phyloP scores from a whole-genome alignment of 2,888 invertebrate species.

The Nomada goodeniana region DNA sequence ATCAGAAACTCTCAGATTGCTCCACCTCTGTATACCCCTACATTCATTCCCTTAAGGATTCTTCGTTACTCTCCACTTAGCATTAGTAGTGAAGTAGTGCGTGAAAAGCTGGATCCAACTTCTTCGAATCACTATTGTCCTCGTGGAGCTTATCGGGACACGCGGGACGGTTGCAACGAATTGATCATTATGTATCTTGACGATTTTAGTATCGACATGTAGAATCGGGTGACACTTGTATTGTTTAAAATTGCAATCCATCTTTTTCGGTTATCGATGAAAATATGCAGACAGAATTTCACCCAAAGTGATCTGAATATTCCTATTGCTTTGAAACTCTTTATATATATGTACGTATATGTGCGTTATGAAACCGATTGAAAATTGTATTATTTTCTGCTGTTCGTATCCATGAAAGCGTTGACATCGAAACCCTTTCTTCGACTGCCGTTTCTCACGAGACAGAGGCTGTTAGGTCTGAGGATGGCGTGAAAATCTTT shows the following conservation, averaged over 20 bases:
- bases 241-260: conserved; percentile 1
- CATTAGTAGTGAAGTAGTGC: conserved; percentile 73
- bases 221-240: background rate
- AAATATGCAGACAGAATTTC: background rate
- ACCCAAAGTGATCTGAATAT: background rate
- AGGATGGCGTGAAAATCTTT: conserved; percentile 27
- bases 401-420: conserved; percentile 20
- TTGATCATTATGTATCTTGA: background rate
- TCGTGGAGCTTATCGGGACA: background rate
- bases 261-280: too few species aligned
- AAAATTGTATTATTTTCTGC: background rate
- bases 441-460: conserved; percentile 39
- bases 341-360: background rate
- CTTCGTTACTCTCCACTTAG: conserved; percentile 68
- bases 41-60: conserved; percentile 52
- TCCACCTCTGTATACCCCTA: conserved; percentile 34
- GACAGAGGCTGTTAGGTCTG: conserved; percentile 22
- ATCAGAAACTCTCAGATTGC: conserved; percentile 57
- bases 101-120: conserved; percentile 66
- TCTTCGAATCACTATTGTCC: conserved; percentile 19
- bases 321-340: background rate
- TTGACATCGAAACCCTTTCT: conserved; percentile 56
- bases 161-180: background rate
- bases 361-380: background rate
- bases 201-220: background rate